phyloP scores from a whole-genome alignment of 2,888 invertebrate species.

The Timema cristinae region DNA sequence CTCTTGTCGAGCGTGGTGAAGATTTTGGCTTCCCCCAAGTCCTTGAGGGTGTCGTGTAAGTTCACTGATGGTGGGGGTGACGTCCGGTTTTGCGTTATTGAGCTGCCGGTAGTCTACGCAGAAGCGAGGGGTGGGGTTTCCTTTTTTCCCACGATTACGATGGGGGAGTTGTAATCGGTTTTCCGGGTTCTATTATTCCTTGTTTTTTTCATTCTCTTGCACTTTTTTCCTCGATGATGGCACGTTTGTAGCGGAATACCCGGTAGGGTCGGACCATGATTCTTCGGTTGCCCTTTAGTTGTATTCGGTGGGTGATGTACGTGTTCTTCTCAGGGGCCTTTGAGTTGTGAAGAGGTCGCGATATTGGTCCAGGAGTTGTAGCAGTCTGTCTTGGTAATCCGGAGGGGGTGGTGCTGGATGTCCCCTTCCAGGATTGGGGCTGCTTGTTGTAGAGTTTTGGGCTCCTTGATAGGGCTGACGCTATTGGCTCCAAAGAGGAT shows the following conservation, averaged over 20 bases:
- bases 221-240: not conserved
- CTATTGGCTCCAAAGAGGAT: not conserved
- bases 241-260: not conserved
- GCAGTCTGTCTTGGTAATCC: not conserved
- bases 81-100: conserved; percentile 17
- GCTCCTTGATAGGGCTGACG: not conserved
- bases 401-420: not conserved
- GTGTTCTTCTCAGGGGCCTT: not conserved
- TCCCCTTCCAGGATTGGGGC: not conserved
- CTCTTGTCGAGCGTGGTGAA: conserved; percentile 27
- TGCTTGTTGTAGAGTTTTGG: not conserved
- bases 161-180: conserved; percentile 19
- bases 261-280: not conserved
- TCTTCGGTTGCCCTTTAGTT: not conserved
- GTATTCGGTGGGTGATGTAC: not conserved
- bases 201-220: not conserved
- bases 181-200: not conserved
- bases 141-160: conserved; percentile 20
- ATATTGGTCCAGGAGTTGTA: not conserved
- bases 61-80: conserved; percentile 22
- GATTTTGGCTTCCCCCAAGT: conserved; percentile 18
- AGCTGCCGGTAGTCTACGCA: conserved; percentile 27
- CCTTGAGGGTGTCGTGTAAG: conserved; percentile 23
- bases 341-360: not conserved
- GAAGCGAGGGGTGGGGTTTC: conserved; percentile 31